Evolutionary conservation across 2,113 vertebrate species (phyloP).

Genomic region (Nannobrachium achirus): DNA sequence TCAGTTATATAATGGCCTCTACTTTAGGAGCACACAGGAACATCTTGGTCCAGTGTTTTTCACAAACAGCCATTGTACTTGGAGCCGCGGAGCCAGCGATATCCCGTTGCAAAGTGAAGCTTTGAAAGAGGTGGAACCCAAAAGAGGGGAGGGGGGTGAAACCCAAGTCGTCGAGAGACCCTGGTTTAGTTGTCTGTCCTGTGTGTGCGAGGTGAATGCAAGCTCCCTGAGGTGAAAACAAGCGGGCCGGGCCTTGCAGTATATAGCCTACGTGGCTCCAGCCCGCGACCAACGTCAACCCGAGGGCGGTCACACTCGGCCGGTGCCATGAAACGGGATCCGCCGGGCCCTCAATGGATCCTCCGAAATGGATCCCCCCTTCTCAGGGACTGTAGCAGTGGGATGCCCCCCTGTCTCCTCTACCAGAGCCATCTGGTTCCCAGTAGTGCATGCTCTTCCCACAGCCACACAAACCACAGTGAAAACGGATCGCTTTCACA

Average conservation of each 20-base stretch:
- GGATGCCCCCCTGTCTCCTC: conserved; percentile 68
- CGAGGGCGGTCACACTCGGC: conserved; percentile 65
- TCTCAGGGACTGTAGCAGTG: conserved; percentile 51
- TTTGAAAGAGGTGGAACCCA: conserved; percentile 57
- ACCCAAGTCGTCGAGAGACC: conserved; percentile 59
- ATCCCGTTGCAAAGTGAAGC: conserved; percentile 47
- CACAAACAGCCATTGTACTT: conserved; percentile 60
- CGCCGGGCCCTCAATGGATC: conserved; percentile 67
- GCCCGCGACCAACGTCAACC: conserved; percentile 32
- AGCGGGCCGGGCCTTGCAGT: conserved; percentile 33
- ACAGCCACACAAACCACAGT: conserved; percentile 61
- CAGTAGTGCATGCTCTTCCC: conserved; percentile 61
- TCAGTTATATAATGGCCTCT: conserved; percentile 9
- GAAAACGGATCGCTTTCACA: conserved; percentile 72
- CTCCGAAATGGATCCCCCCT: conserved; percentile 67
- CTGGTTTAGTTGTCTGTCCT: conserved; percentile 63
- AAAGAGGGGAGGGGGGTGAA: conserved; percentile 68
- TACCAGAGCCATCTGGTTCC: conserved; percentile 69
- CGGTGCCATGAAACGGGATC: conserved; percentile 77
- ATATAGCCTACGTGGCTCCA: conserved; percentile 50
- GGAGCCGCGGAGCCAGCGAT: conserved; percentile 41
- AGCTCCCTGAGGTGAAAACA: conserved; percentile 62
- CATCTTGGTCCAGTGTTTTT: conserved; percentile 43
- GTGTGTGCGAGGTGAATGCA: conserved; percentile 57
- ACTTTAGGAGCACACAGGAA: conserved; percentile 35